These are phyloP conservation scores for Pygoscelis antarcticus DNA, from an alignment of 2,113 vertebrate species.

Conservation along the genomic window DNA sequence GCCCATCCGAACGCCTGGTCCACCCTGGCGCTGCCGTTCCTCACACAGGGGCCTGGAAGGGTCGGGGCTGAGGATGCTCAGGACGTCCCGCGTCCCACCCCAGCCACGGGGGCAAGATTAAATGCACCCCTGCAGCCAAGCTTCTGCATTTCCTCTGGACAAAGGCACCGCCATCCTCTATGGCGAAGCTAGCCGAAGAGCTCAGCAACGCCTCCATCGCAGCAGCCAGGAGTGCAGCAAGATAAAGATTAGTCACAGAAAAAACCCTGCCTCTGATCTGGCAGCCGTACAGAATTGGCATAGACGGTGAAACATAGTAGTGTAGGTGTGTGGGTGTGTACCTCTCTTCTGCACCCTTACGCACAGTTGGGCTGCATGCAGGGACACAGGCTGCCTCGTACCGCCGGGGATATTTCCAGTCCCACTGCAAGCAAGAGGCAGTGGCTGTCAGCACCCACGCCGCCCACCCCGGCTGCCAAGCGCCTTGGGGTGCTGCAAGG, in stretches of 20 bases:
- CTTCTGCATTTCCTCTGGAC: background rate
- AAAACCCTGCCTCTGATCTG: background rate
- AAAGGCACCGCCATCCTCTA: accelerated
- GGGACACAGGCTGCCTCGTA: background rate
- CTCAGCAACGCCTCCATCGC: background rate
- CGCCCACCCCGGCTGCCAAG: accelerated
- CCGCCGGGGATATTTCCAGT: accelerated
- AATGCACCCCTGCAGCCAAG: accelerated
- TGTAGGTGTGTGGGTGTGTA: accelerated
- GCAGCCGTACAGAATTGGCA: background rate
- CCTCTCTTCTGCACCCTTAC: accelerated
- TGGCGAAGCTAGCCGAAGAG: accelerated
- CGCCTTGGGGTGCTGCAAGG: background rate
- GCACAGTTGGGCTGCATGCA: accelerated
- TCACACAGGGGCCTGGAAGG: background rate
- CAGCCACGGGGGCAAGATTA: background rate
- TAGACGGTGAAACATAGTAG: accelerated
- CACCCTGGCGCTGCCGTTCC: background rate
- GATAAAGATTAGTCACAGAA: background rate
- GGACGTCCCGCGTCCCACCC: background rate
- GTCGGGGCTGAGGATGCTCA: background rate
- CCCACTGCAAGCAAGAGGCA: background rate
- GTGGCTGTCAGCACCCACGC: accelerated
- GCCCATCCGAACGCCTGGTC: background rate
- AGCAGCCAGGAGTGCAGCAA: background rate